Conservation (phyloP, 2,113 vertebrate species). For the Ploceus nigricollis region DNA sequence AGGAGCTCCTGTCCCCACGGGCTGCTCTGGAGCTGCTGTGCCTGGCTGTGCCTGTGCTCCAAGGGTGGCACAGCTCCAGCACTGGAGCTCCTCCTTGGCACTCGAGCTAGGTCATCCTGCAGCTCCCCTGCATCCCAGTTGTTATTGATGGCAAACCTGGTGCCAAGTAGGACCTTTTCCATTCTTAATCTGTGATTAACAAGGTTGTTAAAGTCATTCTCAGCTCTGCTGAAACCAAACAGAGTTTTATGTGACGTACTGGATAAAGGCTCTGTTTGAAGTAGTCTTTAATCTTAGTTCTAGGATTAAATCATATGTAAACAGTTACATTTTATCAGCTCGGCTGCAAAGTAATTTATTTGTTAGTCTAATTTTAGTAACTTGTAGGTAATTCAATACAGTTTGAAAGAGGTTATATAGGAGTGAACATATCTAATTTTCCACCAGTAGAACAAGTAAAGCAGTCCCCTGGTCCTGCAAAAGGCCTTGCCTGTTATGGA, state of each 20-base stretch:
- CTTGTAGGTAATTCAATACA: background rate
- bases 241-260: slow-evolving; percentile 12
- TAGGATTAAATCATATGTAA: slow-evolving; percentile 50
- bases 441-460: background rate
- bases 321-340: slow-evolving; percentile 59
- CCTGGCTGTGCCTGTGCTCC: accelerated
- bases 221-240: slow-evolving; percentile 31
- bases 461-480: background rate
- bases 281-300: slow-evolving; percentile 55
- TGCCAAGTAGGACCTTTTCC: slow-evolving; percentile 43
- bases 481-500: background rate
- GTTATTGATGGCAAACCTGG: slow-evolving; percentile 21
- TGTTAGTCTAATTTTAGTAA: slow-evolving; percentile 57
- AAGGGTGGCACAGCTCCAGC: background rate
- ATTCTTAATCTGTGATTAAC: slow-evolving; percentile 56
- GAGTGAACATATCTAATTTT: slow-evolving; percentile 16
- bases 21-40: background rate
- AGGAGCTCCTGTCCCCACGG: background rate
- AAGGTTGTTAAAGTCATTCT: slow-evolving; percentile 53
- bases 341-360: slow-evolving; percentile 37
- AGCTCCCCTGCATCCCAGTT: background rate
- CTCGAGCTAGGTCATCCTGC: background rate
- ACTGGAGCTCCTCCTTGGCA: background rate
- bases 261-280: slow-evolving; percentile 50
- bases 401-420: background rate